Percentiles rank a stretch among this genome's conserved stretches.
These are phyloP conservation scores for Polyodon spathula DNA, from an alignment of 2,113 vertebrate species.

Conservation along the genomic window DNA sequence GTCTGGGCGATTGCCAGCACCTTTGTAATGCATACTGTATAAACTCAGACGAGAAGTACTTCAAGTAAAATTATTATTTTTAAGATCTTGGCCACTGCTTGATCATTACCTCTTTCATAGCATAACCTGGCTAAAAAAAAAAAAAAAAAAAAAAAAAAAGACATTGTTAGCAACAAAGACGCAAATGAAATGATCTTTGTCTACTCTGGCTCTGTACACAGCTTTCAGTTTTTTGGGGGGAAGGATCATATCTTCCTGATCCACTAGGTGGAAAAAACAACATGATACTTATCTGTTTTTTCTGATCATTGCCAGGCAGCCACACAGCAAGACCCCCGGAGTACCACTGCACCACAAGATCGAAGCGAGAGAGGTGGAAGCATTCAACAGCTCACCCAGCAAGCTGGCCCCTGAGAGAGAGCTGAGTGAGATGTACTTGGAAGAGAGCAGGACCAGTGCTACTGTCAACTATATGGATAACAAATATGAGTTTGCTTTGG, in stretches of 20 bases:
- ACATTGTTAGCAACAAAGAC: slow-evolving; percentile 32
- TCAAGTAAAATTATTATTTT: slow-evolving; percentile 49
- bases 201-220: slow-evolving; percentile 7
- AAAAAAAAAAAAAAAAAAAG: slow-evolving; percentile 29
- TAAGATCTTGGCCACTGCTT: too few species aligned
- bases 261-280: slow-evolving; percentile 39
- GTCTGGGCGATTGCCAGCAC: slow-evolving; percentile 43
- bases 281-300: slow-evolving; percentile 62
- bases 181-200: too few species aligned
- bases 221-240: slow-evolving; percentile 25
- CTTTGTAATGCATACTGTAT: slow-evolving; percentile 46
- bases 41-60: slow-evolving; percentile 41
- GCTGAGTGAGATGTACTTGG: slow-evolving; percentile 76
- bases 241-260: slow-evolving; percentile 30
- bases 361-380: slow-evolving; percentile 72
- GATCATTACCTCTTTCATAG: too few species aligned
- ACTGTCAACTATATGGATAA: slow-evolving; percentile 79
- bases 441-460: slow-evolving; percentile 64
- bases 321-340: slow-evolving; percentile 68
- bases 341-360: slow-evolving; percentile 68
- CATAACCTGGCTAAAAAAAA: too few species aligned
- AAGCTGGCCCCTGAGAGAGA: slow-evolving; percentile 68
- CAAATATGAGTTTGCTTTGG: slow-evolving; percentile 77
- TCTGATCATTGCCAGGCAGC: slow-evolving; percentile 75
- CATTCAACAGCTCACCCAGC: slow-evolving; percentile 62